Evolutionary conservation across 2,113 vertebrate genomes (phyloP).

Genomic region (Podilymbus podiceps): DNA sequence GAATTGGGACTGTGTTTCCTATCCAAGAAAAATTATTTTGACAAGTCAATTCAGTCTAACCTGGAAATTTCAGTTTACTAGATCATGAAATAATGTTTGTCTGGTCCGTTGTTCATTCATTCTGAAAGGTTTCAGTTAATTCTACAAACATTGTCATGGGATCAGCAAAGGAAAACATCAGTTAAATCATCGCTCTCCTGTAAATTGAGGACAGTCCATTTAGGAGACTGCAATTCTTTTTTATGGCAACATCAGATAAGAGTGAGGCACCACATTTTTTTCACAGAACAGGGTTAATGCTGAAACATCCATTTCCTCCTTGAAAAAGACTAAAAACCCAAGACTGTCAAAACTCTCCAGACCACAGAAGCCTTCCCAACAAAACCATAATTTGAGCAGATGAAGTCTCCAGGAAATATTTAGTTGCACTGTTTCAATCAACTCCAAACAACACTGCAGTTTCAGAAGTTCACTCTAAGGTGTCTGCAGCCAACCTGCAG

Average conservation of each 20-base stretch:
- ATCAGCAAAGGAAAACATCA: not conserved
- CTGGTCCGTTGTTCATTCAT: not conserved
- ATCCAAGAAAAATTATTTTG: not conserved
- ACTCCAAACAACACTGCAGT: not conserved
- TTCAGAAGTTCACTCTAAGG: not conserved
- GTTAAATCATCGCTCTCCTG: not conserved
- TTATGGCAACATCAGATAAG: not conserved
- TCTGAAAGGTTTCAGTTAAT: not conserved
- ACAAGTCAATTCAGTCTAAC: not conserved
- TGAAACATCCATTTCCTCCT: not conserved
- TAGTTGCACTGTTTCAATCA: not conserved
- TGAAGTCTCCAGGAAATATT: not conserved
- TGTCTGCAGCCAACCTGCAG: not conserved
- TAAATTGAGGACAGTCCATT: not conserved
- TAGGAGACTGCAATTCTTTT: not conserved
- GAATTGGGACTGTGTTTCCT: not conserved
- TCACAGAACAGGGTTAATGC: not conserved
- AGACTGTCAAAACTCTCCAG: not conserved
- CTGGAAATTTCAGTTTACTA: not conserved
- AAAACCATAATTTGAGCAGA: not conserved
- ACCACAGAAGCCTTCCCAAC: not conserved
- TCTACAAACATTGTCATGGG: not conserved
- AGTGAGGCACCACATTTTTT: not conserved
- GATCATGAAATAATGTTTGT: not conserved
- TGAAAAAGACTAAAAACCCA: not conserved